Evolutionary conservation across 2,888 invertebrate species (phyloP).

Genomic region (Luperina testacea): DNA sequence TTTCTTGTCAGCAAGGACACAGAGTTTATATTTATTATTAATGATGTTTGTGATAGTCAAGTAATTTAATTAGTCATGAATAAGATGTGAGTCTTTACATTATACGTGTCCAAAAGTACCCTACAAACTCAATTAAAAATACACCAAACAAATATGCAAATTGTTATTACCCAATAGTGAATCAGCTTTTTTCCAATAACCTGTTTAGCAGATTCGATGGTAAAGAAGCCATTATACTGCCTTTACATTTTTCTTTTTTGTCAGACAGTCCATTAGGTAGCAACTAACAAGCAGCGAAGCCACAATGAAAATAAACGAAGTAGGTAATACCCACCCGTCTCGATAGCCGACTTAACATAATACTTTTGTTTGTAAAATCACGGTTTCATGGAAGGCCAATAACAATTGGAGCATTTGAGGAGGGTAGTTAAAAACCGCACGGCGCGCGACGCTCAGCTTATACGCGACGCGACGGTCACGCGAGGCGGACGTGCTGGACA

Average conservation of each 20-base stretch:
- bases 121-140: neutral
- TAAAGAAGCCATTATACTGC: slow-evolving; percentile 42
- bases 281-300: slow-evolving; percentile 37
- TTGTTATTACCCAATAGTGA: slow-evolving; percentile 26
- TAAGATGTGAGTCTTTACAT: too few species aligned
- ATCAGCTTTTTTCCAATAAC: slow-evolving; percentile 43
- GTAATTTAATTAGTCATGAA: neutral
- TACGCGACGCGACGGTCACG: slow-evolving; percentile 67
- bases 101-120: slow-evolving; percentile 5
- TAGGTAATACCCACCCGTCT: slow-evolving; percentile 61
- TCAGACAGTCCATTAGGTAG: slow-evolving; percentile 36
- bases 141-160: neutral
- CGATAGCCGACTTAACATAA: slow-evolving; percentile 48
- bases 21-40: slow-evolving; percentile 5
- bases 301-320: slow-evolving; percentile 65
- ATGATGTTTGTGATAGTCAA: neutral
- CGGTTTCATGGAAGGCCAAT: slow-evolving; percentile 61
- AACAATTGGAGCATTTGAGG: slow-evolving; percentile 68
- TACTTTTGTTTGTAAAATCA: slow-evolving; percentile 57
- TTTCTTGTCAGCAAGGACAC: slow-evolving; percentile 14
- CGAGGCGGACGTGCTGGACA: slow-evolving; percentile 68
- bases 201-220: slow-evolving; percentile 43
- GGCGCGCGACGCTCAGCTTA: slow-evolving; percentile 64
- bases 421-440: slow-evolving; percentile 63
- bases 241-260: slow-evolving; percentile 35